These are phyloP conservation scores for Scaptodrosophila latifasciaeformis DNA, from an alignment of 2,888 invertebrate species.

Conservation along the genomic window DNA sequence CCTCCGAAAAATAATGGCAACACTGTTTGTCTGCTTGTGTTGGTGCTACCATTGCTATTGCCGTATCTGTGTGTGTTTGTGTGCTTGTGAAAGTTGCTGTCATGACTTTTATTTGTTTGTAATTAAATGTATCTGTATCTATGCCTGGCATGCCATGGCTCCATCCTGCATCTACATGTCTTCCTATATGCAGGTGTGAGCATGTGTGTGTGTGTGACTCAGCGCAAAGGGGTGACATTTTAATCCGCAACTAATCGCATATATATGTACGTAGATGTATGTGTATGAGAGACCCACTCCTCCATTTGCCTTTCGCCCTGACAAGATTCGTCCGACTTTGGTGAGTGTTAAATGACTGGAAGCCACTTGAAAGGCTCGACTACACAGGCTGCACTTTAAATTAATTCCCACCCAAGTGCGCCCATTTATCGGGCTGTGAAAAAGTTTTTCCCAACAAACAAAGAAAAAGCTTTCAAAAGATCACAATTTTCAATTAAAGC, in stretches of 20 bases:
- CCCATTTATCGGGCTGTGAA: no score
- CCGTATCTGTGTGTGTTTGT: constrained; percentile 24
- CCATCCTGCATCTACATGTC: no score
- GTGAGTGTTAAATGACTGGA: constrained; percentile 43
- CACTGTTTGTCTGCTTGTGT: no score
- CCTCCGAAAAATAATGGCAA: no score
- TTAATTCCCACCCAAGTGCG: not conserved
- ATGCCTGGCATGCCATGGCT: constrained; percentile 4
- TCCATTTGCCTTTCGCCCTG: not conserved
- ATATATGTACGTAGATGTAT: constrained; percentile 33
- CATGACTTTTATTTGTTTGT: constrained; percentile 70
- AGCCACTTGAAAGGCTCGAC: constrained; percentile 45
- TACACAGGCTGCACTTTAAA: not conserved
- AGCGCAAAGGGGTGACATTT: constrained; percentile 70
- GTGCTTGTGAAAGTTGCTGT: constrained; percentile 38
- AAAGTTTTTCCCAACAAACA: constrained; percentile 1
- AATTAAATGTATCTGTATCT: constrained; percentile 62
- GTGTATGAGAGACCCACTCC: constrained; percentile 1
- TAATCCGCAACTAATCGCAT: constrained; percentile 72
- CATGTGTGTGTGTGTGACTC: constrained; percentile 38
- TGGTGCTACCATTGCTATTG: no score
- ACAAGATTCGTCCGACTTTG: constrained; percentile 14
- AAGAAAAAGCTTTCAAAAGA: constrained; percentile 65
- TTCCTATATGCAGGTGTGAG: constrained; percentile 6
- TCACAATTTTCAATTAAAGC: constrained; percentile 71